Evolutionary conservation across 2,113 vertebrate genomes (phyloP).

Genomic region (Myodes glareolus): DNA sequence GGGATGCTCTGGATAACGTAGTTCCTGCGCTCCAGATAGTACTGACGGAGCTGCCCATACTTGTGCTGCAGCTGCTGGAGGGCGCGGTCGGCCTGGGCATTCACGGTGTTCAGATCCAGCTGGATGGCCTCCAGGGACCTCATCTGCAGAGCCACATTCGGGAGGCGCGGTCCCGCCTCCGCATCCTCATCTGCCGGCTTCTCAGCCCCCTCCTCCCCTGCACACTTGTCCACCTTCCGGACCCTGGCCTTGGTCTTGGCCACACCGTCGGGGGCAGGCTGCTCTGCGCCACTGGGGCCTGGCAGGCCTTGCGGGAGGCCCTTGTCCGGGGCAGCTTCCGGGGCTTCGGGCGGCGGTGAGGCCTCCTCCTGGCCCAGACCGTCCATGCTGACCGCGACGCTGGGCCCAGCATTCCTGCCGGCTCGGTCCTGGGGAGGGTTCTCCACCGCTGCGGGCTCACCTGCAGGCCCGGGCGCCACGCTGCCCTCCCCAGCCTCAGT

Average conservation of each 20-base stretch:
- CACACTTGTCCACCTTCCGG: no score
- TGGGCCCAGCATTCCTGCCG: no score
- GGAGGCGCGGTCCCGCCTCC: no score
- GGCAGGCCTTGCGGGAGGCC: background rate
- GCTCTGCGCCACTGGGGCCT: background rate
- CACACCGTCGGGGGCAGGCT: no score
- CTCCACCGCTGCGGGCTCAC: no score
- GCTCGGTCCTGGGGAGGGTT: no score
- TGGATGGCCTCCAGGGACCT: constrained; percentile 87
- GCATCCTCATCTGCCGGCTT: no score
- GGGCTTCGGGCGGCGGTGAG: background rate
- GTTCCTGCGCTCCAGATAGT: constrained; percentile 89
- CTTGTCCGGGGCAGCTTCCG: no score
- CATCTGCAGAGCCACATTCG: constrained; percentile 79
- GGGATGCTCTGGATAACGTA: constrained; percentile 88
- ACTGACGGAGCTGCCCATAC: constrained; percentile 80
- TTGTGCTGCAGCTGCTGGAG: constrained; percentile 87
- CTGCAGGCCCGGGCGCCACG: no score
- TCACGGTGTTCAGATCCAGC: constrained; percentile 85
- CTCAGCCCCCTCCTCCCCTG: no score
- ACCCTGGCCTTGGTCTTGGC: no score
- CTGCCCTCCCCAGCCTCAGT: background rate
- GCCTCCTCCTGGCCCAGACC: no score
- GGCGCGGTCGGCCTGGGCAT: constrained; percentile 87
- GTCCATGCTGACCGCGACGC: background rate